These are phyloP conservation scores for Cassiopea andromeda DNA, from an alignment of 30 jellyfish, hydroid and myxozoan species.

Conservation along the genomic window DNA sequence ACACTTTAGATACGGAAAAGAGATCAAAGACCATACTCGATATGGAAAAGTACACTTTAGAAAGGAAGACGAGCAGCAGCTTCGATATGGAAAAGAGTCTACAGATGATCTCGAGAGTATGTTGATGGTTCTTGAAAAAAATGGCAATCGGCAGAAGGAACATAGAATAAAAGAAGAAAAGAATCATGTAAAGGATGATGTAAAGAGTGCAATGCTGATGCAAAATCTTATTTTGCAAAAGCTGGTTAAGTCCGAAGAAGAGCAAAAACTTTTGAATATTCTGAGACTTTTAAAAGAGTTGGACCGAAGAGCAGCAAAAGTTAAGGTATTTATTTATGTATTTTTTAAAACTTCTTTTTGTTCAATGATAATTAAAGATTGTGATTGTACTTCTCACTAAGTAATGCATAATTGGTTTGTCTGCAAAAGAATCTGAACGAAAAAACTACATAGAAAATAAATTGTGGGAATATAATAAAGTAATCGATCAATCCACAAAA, in stretches of 20 bases:
- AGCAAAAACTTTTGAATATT: background rate
- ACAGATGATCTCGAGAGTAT: background rate
- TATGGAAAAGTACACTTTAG: conserved; percentile 9
- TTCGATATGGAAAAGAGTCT: conserved; percentile 23
- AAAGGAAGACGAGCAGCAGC: background rate
- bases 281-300: background rate
- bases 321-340: no score
- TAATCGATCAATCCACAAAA: no score
- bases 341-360: background rate
- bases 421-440: no score
- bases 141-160: background rate
- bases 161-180: background rate
- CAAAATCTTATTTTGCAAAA: background rate
- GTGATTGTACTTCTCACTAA: no score
- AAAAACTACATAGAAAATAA: no score
- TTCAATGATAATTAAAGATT: no score
- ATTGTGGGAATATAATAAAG: no score
- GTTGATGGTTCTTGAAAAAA: background rate
- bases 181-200: background rate
- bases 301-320: background rate
- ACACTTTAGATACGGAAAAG: conserved; percentile 40
- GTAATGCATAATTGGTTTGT: no score
- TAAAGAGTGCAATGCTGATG: background rate
- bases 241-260: conserved; percentile 1
- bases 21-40: background rate